A percentile compares a stretch with the other conserved stretches of the same genome.
phyloP scores from a whole-genome alignment of 2,113 vertebrate species.

The Azemiops feae region DNA sequence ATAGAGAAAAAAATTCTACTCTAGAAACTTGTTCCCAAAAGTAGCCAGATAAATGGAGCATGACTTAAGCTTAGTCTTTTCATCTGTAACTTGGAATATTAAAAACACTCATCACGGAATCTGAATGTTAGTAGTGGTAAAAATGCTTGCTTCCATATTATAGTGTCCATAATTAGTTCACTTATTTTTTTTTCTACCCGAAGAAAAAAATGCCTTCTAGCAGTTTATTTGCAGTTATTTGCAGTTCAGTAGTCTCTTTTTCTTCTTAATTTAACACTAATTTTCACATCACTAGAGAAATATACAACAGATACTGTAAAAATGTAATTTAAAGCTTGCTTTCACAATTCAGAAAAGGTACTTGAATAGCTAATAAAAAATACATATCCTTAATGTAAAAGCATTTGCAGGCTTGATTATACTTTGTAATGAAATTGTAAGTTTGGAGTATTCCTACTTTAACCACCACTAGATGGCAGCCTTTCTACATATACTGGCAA shows the following conservation, averaged over 20 bases:
- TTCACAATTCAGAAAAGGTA: background rate
- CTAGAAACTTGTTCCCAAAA: background rate
- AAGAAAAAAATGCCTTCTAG: background rate
- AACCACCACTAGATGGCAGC: conserved; percentile 43
- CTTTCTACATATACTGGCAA: background rate
- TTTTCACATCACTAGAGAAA: background rate
- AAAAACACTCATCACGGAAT: background rate
- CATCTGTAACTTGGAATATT: background rate
- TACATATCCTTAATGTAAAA: background rate
- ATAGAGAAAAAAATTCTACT: background rate
- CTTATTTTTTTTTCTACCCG: background rate
- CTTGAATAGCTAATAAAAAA: background rate
- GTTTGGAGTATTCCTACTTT: background rate
- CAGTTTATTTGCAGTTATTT: background rate
- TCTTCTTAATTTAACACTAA: background rate
- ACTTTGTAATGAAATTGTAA: background rate
- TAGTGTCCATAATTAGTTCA: background rate
- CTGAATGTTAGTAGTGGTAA: background rate
- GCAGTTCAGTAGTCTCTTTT: background rate
- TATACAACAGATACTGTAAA: background rate
- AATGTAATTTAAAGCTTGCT: background rate
- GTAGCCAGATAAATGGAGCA: background rate
- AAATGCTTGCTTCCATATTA: background rate
- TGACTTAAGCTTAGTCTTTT: background rate
- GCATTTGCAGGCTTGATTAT: background rate